Evolutionary conservation across 2,113 vertebrate species (phyloP).

Genomic region (Eclectus roratus): DNA sequence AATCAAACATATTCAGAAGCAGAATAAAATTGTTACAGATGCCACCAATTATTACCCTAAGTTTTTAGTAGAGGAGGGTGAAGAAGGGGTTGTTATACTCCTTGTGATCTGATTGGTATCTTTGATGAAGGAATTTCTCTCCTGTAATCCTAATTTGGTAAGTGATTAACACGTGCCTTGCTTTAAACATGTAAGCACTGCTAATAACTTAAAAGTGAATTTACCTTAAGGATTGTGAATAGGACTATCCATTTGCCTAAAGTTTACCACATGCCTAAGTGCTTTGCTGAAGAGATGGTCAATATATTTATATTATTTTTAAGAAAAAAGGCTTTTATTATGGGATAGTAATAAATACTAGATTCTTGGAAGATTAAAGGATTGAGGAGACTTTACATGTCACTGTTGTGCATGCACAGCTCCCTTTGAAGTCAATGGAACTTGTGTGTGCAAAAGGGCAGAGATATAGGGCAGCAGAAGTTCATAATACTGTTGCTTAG

Average conservation of each 20-base stretch:
- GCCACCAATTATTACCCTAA: background rate
- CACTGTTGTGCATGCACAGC: background rate
- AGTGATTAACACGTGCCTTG: background rate
- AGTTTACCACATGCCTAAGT: background rate
- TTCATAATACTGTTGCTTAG: background rate
- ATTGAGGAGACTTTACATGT: constrained; percentile 1
- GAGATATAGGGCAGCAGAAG: background rate
- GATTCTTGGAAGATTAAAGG: constrained; percentile 41
- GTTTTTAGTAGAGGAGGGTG: background rate
- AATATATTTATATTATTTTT: background rate
- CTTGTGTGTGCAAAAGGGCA: background rate
- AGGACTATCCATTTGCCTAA: background rate
- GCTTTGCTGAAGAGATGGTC: background rate
- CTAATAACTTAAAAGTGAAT: background rate
- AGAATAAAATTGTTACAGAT: background rate
- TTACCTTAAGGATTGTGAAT: background rate
- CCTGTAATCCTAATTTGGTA: background rate
- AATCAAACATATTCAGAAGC: background rate
- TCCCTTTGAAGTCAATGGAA: constrained; percentile 29
- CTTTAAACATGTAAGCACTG: background rate
- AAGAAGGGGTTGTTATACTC: background rate
- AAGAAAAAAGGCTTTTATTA: background rate
- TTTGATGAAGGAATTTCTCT: background rate
- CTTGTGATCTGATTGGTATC: background rate
- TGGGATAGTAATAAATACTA: constrained; percentile 24